Base-by-base conservation (phyloP, 2,797 vertebrate genomes). In the Galago senegalensis region DNA sequence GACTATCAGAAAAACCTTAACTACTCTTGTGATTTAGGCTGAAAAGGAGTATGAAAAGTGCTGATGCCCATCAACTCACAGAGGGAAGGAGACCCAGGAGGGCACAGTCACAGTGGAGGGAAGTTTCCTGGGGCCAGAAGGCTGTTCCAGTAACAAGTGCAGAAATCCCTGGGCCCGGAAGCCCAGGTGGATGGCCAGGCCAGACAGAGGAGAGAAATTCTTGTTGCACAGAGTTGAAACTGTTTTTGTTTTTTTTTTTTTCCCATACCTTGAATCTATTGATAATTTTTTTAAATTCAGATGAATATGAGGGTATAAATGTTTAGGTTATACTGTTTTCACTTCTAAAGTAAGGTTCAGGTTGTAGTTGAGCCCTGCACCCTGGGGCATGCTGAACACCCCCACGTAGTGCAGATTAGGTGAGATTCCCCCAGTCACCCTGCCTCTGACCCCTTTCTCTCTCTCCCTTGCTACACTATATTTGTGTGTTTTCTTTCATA, bases 1-100 rank as follows among this genome's bases (percentile, higher is more conserved):
- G 73, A 70, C 21, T 14, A 58, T n/a, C 25, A 89, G 8, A 56
- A 79, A 94, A 94, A 40, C 4, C 9, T 79, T 65, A 76, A 67
- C 17, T 70, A 56, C 25, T 85, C 14, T 86, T 20, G n/a, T 49
- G 34, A 70, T 6, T 25, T 56, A 84, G 29, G 67, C 8, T 70
- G 13, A 69, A 80, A 25, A 82, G 13, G 75, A 81, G n/a, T 3
- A 61, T 61, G 18, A 56, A 73, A 83, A 67, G 9, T 27, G 61
- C 8, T 3, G 7, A 40, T 43, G 27, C 12, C 6, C 40, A 77
- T 6, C 37, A 46, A 61, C 7, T 25, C 9, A 46, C 1, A 40
- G 13, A 75, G 9, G 2, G 12, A 87, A 75, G 6, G 5, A 61
- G 21, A 5, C 18, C 31, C 25, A 61, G 10, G 31, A 67, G 29